Evolutionary conservation across 53 echinoderm and acorn worm genomes (phyloP), one percentile per base, ranked within the genome.

Genomic region (Paelopatides confundens): DNA sequence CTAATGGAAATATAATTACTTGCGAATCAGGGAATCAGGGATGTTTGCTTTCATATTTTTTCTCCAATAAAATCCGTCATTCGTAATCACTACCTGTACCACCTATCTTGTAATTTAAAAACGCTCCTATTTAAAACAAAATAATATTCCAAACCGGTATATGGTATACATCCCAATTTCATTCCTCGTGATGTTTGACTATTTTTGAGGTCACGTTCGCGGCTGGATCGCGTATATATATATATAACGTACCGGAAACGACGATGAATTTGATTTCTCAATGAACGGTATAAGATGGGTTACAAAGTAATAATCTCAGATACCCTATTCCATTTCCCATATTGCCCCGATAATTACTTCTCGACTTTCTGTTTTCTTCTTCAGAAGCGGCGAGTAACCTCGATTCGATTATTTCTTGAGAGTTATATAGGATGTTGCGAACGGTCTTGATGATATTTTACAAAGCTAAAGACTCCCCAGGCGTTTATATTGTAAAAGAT

Each of bases 301-400:
- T 37, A 70, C 21, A 70, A 37, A 70, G 70, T 70, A 70, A 70
- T 70, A 10, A 70, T 37, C 28, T n/a, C 17, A 14, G 70, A 43
- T 8, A 43, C 9, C 43, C 43, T 43, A 43, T 43, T 43, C 43
- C 43, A 43, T 43, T 43, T 43, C 43, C 43, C 43, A 43, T 43
- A 43, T 43, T 43, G 43, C 43, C 12, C n/a, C 12, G 43, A 43
- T 43, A 43, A 43, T 43, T 43, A 43, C 43, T 10, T 8, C 8
- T 12, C 43, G 43, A n/a, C n/a, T n/a, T n/a, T n/a, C n/a, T n/a
- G n/a, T n/a, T 43, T 43, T 43, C 9, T 58, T 58, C 21, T 21
- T 23, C 6, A 58, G 24, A 23, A 58, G 58, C 18, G 6, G 58
- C 58, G n/a, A 58, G 58, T 58, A 70, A 70, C 31, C 39, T 37